Evolutionary conservation across 2,797 vertebrate species (phyloP).

Genomic region (Rousettus madagascariensis): DNA sequence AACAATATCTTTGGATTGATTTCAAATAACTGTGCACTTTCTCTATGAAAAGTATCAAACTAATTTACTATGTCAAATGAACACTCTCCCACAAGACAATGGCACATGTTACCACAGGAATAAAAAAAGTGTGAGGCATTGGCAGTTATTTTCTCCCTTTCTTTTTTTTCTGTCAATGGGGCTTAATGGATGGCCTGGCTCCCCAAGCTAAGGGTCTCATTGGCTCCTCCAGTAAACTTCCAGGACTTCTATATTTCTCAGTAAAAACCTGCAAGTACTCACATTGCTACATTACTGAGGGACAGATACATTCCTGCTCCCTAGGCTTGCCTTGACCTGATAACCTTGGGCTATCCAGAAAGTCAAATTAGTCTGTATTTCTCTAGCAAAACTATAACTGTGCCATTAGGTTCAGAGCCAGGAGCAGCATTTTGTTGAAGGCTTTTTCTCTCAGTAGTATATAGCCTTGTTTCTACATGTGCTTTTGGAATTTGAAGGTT

Average conservation of each 20-base stretch:
- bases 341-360: neutral
- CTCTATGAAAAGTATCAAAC: constrained; percentile 71
- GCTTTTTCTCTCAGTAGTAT: neutral
- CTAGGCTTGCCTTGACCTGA: neutral
- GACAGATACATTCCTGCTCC: neutral
- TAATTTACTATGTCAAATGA: constrained; percentile 75
- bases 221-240: neutral
- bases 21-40: constrained; percentile 71
- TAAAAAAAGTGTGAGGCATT: neutral
- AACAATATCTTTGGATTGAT: constrained; percentile 65
- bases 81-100: constrained; percentile 61
- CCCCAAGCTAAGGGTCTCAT: neutral
- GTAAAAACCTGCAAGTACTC: neutral
- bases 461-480: neutral
- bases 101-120: constrained; percentile 29
- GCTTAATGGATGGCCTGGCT: neutral
- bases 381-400: neutral
- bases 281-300: neutral
- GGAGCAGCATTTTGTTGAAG: too few relatives aligned
- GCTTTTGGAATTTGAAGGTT: neutral
- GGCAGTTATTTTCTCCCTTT: neutral
- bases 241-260: neutral
- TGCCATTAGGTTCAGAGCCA: neutral
- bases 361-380: neutral
- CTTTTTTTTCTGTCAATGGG: neutral